phyloP scores from a whole-genome alignment of 2,888 invertebrate species.

The Apodemia zela region DNA sequence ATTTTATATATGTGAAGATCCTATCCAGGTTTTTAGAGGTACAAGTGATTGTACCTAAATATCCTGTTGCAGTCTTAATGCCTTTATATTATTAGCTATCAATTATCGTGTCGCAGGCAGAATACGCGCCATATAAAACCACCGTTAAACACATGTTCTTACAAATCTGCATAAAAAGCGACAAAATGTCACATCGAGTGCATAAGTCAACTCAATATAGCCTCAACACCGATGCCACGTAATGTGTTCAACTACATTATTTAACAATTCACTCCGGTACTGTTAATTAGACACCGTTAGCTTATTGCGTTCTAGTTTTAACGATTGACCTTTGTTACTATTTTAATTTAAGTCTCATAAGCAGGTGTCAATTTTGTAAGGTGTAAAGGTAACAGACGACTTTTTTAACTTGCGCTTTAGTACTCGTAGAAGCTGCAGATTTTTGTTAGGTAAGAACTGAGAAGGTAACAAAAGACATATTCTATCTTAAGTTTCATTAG shows the following conservation, averaged over 20 bases:
- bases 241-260: conserved; percentile 11
- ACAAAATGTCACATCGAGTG: conserved; percentile 44
- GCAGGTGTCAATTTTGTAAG: background rate
- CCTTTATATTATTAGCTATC: too few relatives aligned
- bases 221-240: conserved; percentile 18
- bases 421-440: too few relatives aligned
- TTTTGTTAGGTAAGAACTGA: too few relatives aligned
- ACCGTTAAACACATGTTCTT: conserved; percentile 27
- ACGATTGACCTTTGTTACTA: conserved; percentile 16
- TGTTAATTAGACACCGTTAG: conserved; percentile 14
- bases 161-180: conserved; percentile 43
- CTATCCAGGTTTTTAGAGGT: too few relatives aligned
- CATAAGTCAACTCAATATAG: conserved; percentile 46
- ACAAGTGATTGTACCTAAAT: too few relatives aligned
- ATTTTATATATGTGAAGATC: too few relatives aligned
- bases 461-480: too few relatives aligned
- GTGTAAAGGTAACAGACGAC: conserved; percentile 68
- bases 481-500: too few relatives aligned
- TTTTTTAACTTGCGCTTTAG: conserved; percentile 95
- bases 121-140: background rate
- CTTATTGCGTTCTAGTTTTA: conserved; percentile 22
- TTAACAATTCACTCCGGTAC: conserved; percentile 20
- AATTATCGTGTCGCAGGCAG: too few relatives aligned
- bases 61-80: too few relatives aligned
- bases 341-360: background rate